Base-by-base conservation (phyloP, 2,888 invertebrate species). In the Ophraella communa region DNA sequence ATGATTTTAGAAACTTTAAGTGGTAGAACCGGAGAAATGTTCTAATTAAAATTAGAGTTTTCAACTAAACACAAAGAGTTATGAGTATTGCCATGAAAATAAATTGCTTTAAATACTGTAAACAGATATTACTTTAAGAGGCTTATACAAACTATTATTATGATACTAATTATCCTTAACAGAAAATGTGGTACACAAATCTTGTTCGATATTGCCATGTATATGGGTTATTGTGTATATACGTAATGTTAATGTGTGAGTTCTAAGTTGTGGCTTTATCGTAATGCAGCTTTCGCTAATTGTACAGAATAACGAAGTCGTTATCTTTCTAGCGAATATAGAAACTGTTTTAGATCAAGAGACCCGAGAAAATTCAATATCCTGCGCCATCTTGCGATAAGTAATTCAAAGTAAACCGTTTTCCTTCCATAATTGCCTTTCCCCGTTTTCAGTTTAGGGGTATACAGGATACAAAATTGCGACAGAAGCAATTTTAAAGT, bases 401-500 rank as follows among this genome's bases (percentile, higher is more conserved):
- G 58, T 47, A 61, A 63, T 58, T 67, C 63, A 65, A 65, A 57
- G 55, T 54, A 52, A 30, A 42, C 65, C 58, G 69, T 74, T 71
- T 71, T 64, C 57, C 62, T 49, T 35, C 60, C 56, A 65, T 70
- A 70, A 68, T 70, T 67, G 57, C 64, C 33, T 60, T 52, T 51
- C 42, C 55, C 63, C 62, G 62, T 63, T 62, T n/a, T 52, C 51
- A 57, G 61, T 52, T 63, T 59, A 4, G 35, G 59, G 64, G 33
- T 44, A 56, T 21, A 44, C 49, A 55, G 60, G 55, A 67, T 64
- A 63, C 67, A 62, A 64, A 64, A 62, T 66, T 66, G 68, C 67
- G 69, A 63, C 63, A 68, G 51, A 67, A 66, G 63, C 68, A 69
- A 66, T 69, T 69, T 63, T 39, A 57, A 66, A 67, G 62, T 72